A percentile compares a stretch with the other conserved stretches of the same genome.
These are phyloP conservation scores for Heliothis virescens DNA, from an alignment of 1,140 invertebrate species.

Conservation along the genomic window DNA sequence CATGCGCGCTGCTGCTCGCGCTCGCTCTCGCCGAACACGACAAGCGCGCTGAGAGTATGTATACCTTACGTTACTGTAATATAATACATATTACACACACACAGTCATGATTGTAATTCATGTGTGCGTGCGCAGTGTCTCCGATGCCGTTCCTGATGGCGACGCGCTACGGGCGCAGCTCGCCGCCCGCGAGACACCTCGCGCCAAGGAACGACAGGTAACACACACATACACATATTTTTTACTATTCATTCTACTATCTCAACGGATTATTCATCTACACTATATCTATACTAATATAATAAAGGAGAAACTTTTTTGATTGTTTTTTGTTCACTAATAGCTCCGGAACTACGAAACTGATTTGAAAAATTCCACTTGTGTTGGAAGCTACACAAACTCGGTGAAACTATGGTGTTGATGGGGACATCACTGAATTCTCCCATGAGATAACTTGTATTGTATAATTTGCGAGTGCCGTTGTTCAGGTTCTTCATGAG, in stretches of 20 bases:
- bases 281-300: too few relatives aligned
- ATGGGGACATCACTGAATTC: background rate
- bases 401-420: too few relatives aligned
- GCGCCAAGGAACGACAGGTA: slow-evolving; percentile 67
- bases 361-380: too few relatives aligned
- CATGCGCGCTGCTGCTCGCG: slow-evolving; percentile 37
- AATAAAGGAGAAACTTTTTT: too few relatives aligned
- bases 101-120: background rate
- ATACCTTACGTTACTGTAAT: background rate
- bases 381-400: too few relatives aligned
- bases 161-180: slow-evolving; percentile 64
- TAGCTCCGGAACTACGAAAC: too few relatives aligned
- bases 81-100: background rate
- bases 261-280: too few relatives aligned
- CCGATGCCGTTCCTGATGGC: slow-evolving; percentile 65
- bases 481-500: slow-evolving; percentile 64
- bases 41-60: slow-evolving; percentile 29
- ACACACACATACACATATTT: background rate
- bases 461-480: too few relatives aligned
- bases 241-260: background rate
- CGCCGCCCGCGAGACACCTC: slow-evolving; percentile 55
- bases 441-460: too few relatives aligned
- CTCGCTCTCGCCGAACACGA: slow-evolving; percentile 21
- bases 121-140: slow-evolving; percentile 55
- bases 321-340: too few relatives aligned